phyloP scores from a whole-genome alignment of 2,888 invertebrate genomes.

The Amblyjoppa fuscipennis region DNA sequence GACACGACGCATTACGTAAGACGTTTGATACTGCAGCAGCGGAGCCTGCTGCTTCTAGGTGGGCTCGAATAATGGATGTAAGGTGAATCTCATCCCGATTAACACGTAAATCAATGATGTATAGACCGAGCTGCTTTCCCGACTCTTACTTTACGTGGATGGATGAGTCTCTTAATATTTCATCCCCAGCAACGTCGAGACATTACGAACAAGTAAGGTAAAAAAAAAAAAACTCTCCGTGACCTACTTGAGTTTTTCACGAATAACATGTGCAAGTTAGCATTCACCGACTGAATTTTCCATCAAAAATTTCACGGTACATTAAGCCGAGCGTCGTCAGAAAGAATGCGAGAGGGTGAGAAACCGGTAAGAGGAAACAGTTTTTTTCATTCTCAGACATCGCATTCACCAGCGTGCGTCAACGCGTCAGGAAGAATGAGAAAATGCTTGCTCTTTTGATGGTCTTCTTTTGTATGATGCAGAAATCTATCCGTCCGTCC shows the following conservation, averaged over 20 bases:
- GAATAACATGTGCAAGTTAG: neutral
- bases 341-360: constrained; percentile 2
- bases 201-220: neutral
- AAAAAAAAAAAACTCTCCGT: too few relatives aligned
- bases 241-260: neutral
- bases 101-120: neutral
- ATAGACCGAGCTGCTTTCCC: too few relatives aligned
- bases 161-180: too few relatives aligned
- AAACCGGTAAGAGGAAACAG: neutral
- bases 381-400: constrained; percentile 16
- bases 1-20: constrained; percentile 15
- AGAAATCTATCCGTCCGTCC: neutral
- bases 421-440: neutral
- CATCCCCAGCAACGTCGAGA: too few relatives aligned
- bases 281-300: neutral
- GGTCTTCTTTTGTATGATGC: neutral
- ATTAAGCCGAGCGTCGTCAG: constrained; percentile 5
- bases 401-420: constrained; percentile 44
- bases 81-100: neutral
- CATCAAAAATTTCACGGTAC: constrained; percentile 6
- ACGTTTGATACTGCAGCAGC: constrained; percentile 15
- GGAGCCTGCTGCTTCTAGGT: neutral
- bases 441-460: neutral
- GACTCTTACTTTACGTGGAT: too few relatives aligned
- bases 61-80: neutral